Evolutionary conservation across 1,140 invertebrate genomes (phyloP), one percentile per base, ranked within the genome.

Genomic region (Penaeus indicus): DNA sequence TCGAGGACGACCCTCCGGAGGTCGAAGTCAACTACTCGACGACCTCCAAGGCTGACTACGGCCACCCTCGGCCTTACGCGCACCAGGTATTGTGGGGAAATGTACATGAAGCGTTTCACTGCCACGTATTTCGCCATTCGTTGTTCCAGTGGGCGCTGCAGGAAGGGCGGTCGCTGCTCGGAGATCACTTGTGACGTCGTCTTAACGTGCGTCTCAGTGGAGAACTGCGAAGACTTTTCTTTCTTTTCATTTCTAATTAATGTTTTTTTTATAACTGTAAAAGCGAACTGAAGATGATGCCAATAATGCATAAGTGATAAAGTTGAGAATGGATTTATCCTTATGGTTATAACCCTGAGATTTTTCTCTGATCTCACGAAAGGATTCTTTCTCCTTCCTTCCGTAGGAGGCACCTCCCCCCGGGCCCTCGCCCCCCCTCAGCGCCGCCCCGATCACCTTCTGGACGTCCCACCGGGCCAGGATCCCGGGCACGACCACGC

Each of bases 371-470:
- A 32, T 18, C 38, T 27, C 0, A 32, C 19, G 18, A 27, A 19
- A 32, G 42, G 1, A 75, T 11, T 75, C n/a, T 27, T n/a, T 75
- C 19, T 72, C 72, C 27, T 25, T 13, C 19, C n/a, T 27, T 5
- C n/a, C 42, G 27, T 25, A 75, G 72, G 42, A 32, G 72, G 21
- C 72, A 5, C 42, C 72, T 32, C 27, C 42, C 10, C 27, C 60
- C 13, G 61, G 61, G 8, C 25, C 25, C 16, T 64, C 61, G n/a
- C 62, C 27, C 54, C 61, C 81, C 2, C 81, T 83, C 25, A 27
- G 62, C 7, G 60, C 62, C 1, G 25, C 81, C 7, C 81, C 81
- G 11, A 83, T 83, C 19, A 83, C 81, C 81, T 83, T 83, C 81
- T 83, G 81, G 81, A 25, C 60, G 61, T 60, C 38, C 21, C 81